Percentiles rank a stretch among this genome's conserved stretches.
Conservation (phyloP, 2,888 invertebrate genomes). For the Hipparchia semele region DNA sequence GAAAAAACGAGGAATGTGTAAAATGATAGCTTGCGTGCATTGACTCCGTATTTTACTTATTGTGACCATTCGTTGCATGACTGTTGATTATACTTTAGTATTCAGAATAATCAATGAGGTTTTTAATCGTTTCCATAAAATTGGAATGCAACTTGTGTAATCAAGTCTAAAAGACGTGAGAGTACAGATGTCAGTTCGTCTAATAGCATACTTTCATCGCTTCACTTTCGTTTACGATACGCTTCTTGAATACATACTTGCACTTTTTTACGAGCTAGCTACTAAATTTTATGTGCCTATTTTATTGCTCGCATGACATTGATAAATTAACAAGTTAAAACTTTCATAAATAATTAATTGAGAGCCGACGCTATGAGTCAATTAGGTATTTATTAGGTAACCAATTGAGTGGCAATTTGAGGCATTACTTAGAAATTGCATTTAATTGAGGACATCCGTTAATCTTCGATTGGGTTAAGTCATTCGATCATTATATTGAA, state of each 20-base stretch:
- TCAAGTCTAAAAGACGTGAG: slow-evolving; percentile 55
- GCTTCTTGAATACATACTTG: slow-evolving; percentile 40
- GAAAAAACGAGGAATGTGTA: slow-evolving; percentile 61
- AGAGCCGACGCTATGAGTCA: neutral
- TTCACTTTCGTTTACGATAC: slow-evolving; percentile 52
- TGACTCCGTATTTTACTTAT: slow-evolving; percentile 69
- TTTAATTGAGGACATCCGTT: neutral
- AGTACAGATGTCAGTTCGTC: slow-evolving; percentile 56
- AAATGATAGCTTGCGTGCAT: slow-evolving; percentile 69
- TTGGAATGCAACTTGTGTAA: slow-evolving; percentile 60
- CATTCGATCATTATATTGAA: slow-evolving; percentile 35
- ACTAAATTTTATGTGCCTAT: slow-evolving; percentile 36
- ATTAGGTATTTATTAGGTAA: neutral
- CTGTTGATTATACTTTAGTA: slow-evolving; percentile 63
- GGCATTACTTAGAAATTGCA: neutral
- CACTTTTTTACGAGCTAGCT: slow-evolving; percentile 32
- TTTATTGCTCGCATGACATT: slow-evolving; percentile 40
- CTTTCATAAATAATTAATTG: slow-evolving; percentile 31
- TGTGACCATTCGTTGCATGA: slow-evolving; percentile 71
- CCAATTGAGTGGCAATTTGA: neutral
- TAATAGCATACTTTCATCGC: slow-evolving; percentile 56
- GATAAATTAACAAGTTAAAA: slow-evolving; percentile 33
- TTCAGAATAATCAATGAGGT: slow-evolving; percentile 70
- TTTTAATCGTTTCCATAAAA: slow-evolving; percentile 69
- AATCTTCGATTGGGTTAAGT: slow-evolving; percentile 15